Conservation (phyloP, 2,888 invertebrate species). For the Cataglyphis cursor region DNA sequence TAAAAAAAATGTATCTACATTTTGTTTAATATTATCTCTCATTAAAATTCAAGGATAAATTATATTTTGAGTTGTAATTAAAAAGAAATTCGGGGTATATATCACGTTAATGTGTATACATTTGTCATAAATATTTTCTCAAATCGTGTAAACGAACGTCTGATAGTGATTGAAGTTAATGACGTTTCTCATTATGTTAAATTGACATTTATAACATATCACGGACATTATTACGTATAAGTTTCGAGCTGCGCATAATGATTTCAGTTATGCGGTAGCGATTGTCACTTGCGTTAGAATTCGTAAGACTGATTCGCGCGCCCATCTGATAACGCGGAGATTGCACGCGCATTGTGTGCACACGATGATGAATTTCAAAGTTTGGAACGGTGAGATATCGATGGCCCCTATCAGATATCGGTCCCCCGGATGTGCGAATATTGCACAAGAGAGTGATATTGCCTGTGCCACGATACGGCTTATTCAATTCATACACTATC, state of each 20-base stretch:
- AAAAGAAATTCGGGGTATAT: not conserved
- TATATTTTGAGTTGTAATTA: not conserved
- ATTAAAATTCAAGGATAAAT: not conserved
- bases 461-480: slow-evolving; percentile 12
- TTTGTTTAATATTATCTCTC: not conserved
- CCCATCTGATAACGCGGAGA: not conserved
- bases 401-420: slow-evolving; percentile 33
- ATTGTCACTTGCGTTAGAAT: not conserved
- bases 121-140: not conserved
- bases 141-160: not conserved
- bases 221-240: not conserved
- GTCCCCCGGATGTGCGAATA: not conserved
- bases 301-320: not conserved
- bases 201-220: slow-evolving; percentile 8
- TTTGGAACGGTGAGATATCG: slow-evolving; percentile 5
- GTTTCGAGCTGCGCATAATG: not conserved
- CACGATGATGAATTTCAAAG: not conserved
- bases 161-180: not conserved
- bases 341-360: not conserved
- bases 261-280: not conserved
- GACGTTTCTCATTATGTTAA: not conserved
- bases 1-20: too few relatives aligned
- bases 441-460: not conserved
- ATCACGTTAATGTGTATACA: not conserved
- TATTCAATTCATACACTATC: slow-evolving; percentile 15